Base-by-base conservation (phyloP, 2,113 vertebrate species). In the Rhinichthys klamathensis region DNA sequence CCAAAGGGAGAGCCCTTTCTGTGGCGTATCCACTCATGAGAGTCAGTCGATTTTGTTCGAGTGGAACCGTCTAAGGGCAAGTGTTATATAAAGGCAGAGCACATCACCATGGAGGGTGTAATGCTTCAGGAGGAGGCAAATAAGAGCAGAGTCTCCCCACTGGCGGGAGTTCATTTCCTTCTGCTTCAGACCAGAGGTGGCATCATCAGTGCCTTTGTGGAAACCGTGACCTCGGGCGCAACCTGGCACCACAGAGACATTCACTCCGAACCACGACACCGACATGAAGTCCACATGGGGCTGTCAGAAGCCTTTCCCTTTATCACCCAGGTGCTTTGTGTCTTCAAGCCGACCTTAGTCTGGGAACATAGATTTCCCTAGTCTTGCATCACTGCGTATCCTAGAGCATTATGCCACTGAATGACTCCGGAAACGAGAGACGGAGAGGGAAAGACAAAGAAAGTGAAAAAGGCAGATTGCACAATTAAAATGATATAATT, bases 401-500 rank as follows among this genome's bases (percentile, higher is more conserved):
- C 77, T 25, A 32, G 27, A 82, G 87, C 81, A 25, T 35, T 44
- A 60, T 75, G 32, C 60, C 32, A 80, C 41, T 21, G 65, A 76
- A 88, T 15, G 54, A 61, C 80, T 86, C 51, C 65, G 12, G 46
- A 69, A 85, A 27, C 4, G 25, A 30, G 58, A 76, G 27, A 18
- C 18, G n/a, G 16, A 77, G 83, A 7, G 32, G 18, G 13, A 54
- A 18, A 56, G 83, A 78, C 72, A 67, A 61, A 65, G 83, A 84
- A 49, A 84, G 58, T 63, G 27, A 49, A 83, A 61, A 75, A 80
- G 79, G 63, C 73, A 88, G 79, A 88, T 88, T 76, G 75, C 44
- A 72, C 74, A 83, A 88, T 85, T 83, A 83, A 44, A 85, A 79
- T 85, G 25, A 82, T 81, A 79, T 85, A 88, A 88, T 88, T 85